Conservation (phyloP, 2,888 invertebrate genomes). For the Amorpha juglandis region DNA sequence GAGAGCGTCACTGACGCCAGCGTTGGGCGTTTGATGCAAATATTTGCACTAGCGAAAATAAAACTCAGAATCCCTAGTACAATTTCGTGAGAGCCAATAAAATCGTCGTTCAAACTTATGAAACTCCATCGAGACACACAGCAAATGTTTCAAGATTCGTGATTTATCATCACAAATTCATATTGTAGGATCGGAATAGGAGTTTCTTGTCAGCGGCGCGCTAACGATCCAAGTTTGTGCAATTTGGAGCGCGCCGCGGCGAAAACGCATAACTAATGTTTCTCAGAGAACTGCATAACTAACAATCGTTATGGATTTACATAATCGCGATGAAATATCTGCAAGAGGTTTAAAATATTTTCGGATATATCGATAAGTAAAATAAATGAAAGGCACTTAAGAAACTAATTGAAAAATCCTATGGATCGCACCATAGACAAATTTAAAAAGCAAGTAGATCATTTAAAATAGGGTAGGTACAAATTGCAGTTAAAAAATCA, state of each 20-base stretch:
- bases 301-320: slow-evolving; percentile 23
- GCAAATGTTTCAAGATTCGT: neutral
- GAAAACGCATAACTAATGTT: slow-evolving; percentile 31
- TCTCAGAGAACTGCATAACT: slow-evolving; percentile 30
- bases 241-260: slow-evolving; percentile 29
- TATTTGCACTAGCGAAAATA: too few relatives aligned
- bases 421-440: too few relatives aligned
- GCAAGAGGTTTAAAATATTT: too few relatives aligned
- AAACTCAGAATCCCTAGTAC: too few relatives aligned
- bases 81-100: neutral
- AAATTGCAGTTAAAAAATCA: neutral
- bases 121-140: neutral
- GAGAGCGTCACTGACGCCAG: too few relatives aligned
- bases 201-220: slow-evolving; percentile 32
- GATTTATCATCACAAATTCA: slow-evolving; percentile 26
- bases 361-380: too few relatives aligned
- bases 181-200: slow-evolving; percentile 15
- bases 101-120: neutral
- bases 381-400: too few relatives aligned
- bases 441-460: too few relatives aligned
- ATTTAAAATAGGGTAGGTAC: too few relatives aligned
- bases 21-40: too few relatives aligned
- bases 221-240: slow-evolving; percentile 41
- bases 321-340: neutral
- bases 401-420: too few relatives aligned